phyloP scores from a whole-genome alignment of 2,797 vertebrate genomes.

The Epinephelus coioides region DNA sequence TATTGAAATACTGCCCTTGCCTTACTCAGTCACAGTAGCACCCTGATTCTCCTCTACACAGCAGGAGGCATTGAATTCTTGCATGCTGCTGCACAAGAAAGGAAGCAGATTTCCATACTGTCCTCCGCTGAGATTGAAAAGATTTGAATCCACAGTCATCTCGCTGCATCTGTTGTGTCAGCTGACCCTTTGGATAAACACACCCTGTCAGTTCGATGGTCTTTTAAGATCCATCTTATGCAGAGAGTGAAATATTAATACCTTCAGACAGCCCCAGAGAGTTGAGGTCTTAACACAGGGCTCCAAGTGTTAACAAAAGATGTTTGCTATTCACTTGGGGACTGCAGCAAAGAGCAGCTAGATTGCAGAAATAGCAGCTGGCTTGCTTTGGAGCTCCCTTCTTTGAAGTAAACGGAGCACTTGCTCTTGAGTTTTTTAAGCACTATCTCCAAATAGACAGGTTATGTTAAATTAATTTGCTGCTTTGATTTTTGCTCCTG shows the following conservation, averaged over 20 bases:
- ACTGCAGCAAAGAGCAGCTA: constrained; percentile 47
- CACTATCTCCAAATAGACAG: constrained; percentile 24
- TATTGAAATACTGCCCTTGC: constrained; percentile 3
- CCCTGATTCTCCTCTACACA: background rate
- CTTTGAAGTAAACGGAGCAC: constrained; percentile 5
- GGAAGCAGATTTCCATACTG: constrained; percentile 34
- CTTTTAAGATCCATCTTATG: constrained; percentile 52
- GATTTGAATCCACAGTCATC: constrained; percentile 39
- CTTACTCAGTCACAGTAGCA: background rate
- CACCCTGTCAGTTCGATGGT: constrained; percentile 38
- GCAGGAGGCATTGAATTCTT: background rate
- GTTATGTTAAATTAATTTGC: constrained; percentile 46
- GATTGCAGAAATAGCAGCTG: constrained; percentile 54
- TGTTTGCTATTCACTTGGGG: constrained; percentile 47
- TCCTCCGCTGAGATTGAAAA: constrained; percentile 23
- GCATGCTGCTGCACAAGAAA: constrained; percentile 15
- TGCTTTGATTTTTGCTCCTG: constrained; percentile 38
- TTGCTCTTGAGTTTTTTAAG: constrained; percentile 50
- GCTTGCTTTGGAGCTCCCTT: constrained; percentile 25
- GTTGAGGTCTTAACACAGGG: constrained; percentile 33
- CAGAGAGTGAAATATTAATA: constrained; percentile 66
- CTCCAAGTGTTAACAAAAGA: constrained; percentile 63
- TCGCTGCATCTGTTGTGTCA: constrained; percentile 50
- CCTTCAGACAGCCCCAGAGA: constrained; percentile 28
- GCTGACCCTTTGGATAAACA: constrained; percentile 57